Conservation (phyloP, 2,888 invertebrate species). For the Lydus trimaculatus region DNA sequence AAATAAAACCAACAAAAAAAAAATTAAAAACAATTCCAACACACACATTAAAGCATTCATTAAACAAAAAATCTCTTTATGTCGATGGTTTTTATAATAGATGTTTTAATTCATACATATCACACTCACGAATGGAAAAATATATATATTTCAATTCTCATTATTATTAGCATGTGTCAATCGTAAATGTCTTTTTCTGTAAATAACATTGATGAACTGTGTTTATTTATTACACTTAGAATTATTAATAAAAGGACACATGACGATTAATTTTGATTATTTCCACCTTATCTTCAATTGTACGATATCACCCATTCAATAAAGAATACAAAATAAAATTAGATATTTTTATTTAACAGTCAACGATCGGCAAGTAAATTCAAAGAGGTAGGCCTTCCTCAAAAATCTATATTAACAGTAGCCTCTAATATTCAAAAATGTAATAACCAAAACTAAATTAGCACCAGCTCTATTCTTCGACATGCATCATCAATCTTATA, state of each 20-base stretch:
- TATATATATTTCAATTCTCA: conserved; percentile 51
- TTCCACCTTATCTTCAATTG: background rate
- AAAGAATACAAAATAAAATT: too few species aligned
- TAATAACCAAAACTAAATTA: too few species aligned
- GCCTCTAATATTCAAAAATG: too few species aligned
- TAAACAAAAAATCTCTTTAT: conserved; percentile 42
- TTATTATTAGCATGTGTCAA: conserved; percentile 45
- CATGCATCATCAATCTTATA: too few species aligned
- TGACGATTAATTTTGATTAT: conserved; percentile 20
- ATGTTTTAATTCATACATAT: conserved; percentile 57
- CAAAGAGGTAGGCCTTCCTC: too few species aligned
- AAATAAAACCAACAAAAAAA: background rate
- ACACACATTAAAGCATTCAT: conserved; percentile 38
- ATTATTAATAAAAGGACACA: conserved; percentile 47
- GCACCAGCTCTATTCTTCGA: too few species aligned
- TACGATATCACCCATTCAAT: background rate
- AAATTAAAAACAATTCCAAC: too few species aligned
- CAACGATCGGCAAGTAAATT: too few species aligned
- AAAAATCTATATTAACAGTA: too few species aligned
- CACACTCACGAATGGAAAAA: conserved; percentile 36
- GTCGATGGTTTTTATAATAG: conserved; percentile 54
- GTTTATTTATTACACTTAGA: conserved; percentile 52
- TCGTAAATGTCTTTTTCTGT: conserved; percentile 50
- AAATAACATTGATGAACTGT: conserved; percentile 45
- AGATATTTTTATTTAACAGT: too few species aligned